These are phyloP conservation scores for Dysidea cf. avara DNA, from an alignment of 37 sponge, comb jelly and placozoan species.

Conservation along the genomic window DNA sequence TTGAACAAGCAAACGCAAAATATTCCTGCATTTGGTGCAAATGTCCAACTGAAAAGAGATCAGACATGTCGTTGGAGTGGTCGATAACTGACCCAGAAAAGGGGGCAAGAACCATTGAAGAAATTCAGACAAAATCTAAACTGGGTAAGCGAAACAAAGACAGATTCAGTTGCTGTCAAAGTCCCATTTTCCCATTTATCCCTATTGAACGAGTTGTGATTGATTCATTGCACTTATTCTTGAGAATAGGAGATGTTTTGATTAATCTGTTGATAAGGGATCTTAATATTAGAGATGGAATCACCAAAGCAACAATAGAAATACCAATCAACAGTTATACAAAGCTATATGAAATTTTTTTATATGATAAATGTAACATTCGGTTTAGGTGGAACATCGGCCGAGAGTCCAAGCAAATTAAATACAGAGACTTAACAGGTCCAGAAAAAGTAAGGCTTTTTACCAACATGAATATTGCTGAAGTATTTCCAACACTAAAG, in stretches of 20 bases:
- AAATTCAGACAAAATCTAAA: slow-evolving; percentile 16
- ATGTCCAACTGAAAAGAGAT: not conserved
- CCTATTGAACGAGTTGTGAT: slow-evolving; percentile 28
- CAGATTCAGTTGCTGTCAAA: slow-evolving; percentile 1
- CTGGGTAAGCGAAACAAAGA: slow-evolving; percentile 5
- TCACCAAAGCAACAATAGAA: not conserved
- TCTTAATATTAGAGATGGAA: slow-evolving; percentile 22
- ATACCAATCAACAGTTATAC: not conserved
- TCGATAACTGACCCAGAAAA: not conserved
- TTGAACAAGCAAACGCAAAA: slow-evolving; percentile 4
- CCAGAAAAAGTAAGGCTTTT: slow-evolving; percentile 2
- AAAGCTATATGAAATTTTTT: too few relatives aligned
- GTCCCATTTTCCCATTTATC: slow-evolving; percentile 26
- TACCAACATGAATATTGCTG: not conserved
- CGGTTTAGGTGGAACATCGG: not conserved
- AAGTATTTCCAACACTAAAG: not conserved
- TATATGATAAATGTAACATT: too few relatives aligned
- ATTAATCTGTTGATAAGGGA: slow-evolving; percentile 28
- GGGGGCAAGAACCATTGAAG: slow-evolving; percentile 18
- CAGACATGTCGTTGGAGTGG: slow-evolving; percentile 3
- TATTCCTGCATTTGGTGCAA: slow-evolving; percentile 23
- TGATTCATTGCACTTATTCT: slow-evolving; percentile 20
- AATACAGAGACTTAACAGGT: not conserved
- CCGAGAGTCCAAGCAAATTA: not conserved
- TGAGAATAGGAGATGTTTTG: slow-evolving; percentile 24